Evolutionary conservation across 2,113 vertebrate species (phyloP).

Genomic region (Neodon shergylaensis): DNA sequence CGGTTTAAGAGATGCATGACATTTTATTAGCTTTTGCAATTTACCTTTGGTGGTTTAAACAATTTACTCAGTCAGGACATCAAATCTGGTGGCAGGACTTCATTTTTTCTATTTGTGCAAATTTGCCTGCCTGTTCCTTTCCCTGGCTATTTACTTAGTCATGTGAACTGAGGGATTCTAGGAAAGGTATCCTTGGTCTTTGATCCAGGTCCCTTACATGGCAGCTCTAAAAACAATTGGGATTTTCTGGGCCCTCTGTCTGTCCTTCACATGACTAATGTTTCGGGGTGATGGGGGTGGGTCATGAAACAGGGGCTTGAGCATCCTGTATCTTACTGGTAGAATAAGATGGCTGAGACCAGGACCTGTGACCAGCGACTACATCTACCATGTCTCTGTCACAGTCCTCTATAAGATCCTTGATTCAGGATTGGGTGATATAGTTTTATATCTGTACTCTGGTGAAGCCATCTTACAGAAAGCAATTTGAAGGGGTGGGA

Average conservation of each 20-base stretch:
- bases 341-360: not conserved
- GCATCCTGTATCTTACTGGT: too few relatives aligned
- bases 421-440: not conserved
- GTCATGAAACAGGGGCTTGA: not conserved
- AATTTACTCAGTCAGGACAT: not conserved
- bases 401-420: not conserved
- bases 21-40: conserved; percentile 47
- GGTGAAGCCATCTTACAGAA: not conserved
- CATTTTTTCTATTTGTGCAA: not conserved
- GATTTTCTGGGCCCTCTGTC: not conserved
- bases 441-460: not conserved
- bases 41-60: conserved; percentile 34
- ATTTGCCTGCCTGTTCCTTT: not conserved
- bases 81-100: not conserved
- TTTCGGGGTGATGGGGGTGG: not conserved
- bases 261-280: not conserved
- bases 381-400: not conserved
- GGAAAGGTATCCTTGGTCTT: not conserved
- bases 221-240: not conserved
- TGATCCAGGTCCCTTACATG: not conserved
- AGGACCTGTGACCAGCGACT: not conserved
- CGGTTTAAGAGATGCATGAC: not conserved
- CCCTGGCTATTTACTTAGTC: not conserved
- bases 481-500: not conserved
- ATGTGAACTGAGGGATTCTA: not conserved